Evolutionary conservation across 2,113 vertebrate species (phyloP).

Genomic region (Pica pica): DNA sequence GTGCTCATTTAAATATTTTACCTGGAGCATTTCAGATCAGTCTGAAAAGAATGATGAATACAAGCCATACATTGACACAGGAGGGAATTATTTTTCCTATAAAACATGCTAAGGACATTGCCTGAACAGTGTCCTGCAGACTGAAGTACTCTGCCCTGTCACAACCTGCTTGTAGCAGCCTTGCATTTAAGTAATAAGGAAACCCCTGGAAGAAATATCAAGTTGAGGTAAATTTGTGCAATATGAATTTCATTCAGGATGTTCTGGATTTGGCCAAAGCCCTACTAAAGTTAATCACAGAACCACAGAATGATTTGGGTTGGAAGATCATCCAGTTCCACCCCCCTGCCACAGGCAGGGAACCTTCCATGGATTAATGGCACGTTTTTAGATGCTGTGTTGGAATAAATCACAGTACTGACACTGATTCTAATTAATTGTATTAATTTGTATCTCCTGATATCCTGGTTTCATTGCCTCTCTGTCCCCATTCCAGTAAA

Average conservation of each 20-base stretch:
- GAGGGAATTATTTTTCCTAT: background rate
- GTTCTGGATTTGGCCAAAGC: background rate
- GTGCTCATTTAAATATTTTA: background rate
- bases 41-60: background rate
- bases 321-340: background rate
- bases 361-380: background rate
- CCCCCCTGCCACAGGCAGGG: fast-evolving
- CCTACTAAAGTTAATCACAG: background rate
- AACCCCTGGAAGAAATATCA: background rate
- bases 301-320: background rate
- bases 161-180: background rate
- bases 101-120: background rate
- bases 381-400: background rate
- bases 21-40: background rate
- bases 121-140: background rate
- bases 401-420: background rate
- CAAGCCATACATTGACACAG: background rate
- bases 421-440: background rate
- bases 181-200: background rate
- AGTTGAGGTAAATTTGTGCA: background rate
- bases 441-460: background rate
- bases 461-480: background rate
- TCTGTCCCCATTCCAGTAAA: background rate
- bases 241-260: background rate
- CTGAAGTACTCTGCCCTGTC: background rate